These are phyloP conservation scores for Phylloscopus whistleri DNA, from an alignment of 2,113 vertebrate species.

Conservation along the genomic window DNA sequence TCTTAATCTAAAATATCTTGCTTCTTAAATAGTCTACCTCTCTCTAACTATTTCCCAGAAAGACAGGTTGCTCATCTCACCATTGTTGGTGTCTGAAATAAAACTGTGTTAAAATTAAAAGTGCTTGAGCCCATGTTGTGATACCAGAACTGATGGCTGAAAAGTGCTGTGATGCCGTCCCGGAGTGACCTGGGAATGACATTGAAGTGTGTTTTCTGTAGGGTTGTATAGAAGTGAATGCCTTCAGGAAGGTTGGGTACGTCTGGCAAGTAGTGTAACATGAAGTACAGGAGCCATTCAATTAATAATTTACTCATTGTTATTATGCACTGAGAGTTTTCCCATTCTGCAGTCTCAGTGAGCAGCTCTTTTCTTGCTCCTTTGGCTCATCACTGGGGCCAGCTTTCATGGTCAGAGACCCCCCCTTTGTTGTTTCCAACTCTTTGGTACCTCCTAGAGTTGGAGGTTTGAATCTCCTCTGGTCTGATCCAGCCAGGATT, in stretches of 20 bases:
- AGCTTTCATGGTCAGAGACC: background rate
- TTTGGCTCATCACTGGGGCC: background rate
- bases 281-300: background rate
- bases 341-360: background rate
- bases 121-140: background rate
- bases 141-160: background rate
- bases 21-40: background rate
- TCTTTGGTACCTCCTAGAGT: background rate
- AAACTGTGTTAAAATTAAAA: background rate
- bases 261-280: background rate
- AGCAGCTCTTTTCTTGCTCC: background rate
- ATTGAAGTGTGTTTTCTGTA: background rate
- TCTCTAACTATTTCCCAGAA: background rate
- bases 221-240: background rate
- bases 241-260: background rate
- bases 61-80: background rate
- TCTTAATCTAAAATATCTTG: background rate
- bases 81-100: background rate
- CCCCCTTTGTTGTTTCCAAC: background rate
- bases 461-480: background rate
- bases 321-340: background rate
- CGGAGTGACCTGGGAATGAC: background rate
- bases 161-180: background rate
- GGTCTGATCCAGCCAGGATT: background rate
- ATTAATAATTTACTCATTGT: background rate